Conservation (phyloP, 2,888 invertebrate species). For the Druceiella hillmani region DNA sequence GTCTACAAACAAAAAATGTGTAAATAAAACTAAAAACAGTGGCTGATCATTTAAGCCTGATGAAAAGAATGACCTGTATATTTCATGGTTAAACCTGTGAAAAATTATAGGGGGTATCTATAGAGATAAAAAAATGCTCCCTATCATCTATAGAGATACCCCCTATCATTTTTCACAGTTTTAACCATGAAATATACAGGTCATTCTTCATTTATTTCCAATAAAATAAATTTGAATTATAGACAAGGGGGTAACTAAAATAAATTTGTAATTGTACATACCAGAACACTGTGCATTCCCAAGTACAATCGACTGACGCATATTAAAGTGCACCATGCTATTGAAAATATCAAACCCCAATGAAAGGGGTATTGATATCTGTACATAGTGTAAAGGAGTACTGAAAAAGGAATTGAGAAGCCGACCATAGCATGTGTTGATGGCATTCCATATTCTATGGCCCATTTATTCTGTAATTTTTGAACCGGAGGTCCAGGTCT, state of each 20-base stretch:
- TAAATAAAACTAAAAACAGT: no score
- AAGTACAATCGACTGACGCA: conserved; percentile 83
- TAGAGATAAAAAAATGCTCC: no score
- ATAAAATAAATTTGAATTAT: conserved; percentile 2
- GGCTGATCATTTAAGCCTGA: no score
- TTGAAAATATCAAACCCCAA: conserved; percentile 54
- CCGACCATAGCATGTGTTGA: conserved; percentile 93
- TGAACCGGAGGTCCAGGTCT: conserved; percentile 81
- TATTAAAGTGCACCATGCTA: conserved; percentile 69
- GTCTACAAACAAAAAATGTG: no score
- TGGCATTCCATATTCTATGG: conserved; percentile 91
- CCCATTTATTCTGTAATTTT: conserved; percentile 82
- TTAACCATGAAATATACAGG: no score
- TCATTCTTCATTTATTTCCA: not conserved
- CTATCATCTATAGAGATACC: no score
- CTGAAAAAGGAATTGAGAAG: conserved; percentile 80
- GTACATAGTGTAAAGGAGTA: conserved; percentile 72
- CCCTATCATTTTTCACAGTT: no score
- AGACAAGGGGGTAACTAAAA: not conserved
- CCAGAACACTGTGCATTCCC: conserved; percentile 90
- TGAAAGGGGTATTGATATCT: conserved; percentile 68
- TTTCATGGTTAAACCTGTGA: no score
- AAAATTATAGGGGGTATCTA: no score
- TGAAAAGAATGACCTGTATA: no score
- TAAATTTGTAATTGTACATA: conserved; percentile 39